phyloP scores from a whole-genome alignment of 2,113 vertebrate genomes.

The Syngnathus typhle region DNA sequence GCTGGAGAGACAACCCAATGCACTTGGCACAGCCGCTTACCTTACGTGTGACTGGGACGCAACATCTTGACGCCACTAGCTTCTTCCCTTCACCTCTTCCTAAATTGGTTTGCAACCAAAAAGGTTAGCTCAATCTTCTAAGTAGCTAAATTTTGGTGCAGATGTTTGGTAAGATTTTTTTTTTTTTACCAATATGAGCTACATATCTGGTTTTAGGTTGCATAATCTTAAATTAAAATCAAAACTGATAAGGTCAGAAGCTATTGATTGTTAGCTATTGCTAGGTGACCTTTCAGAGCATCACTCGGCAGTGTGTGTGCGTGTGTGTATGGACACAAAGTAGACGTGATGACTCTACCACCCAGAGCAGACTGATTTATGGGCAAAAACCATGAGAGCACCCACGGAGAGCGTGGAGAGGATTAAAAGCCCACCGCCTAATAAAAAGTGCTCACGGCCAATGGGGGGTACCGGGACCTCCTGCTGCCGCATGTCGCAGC shows the following conservation, averaged over 20 bases:
- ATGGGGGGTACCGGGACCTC: constrained; percentile 58
- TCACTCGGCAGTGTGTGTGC: constrained; percentile 57
- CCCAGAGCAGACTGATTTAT: constrained; percentile 75
- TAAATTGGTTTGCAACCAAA: too few species aligned
- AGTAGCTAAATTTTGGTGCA: too few species aligned
- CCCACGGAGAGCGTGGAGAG: constrained; percentile 71
- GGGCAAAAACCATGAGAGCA: constrained; percentile 69
- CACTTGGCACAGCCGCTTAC: constrained; percentile 16
- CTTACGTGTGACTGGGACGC: background rate
- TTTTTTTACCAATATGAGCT: background rate
- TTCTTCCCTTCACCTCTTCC: constrained; percentile 20
- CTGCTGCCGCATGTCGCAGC: constrained; percentile 42
- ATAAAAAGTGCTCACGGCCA: constrained; percentile 60
- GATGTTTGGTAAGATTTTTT: too few species aligned
- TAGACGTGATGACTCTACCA: constrained; percentile 75
- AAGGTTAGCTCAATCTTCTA: too few species aligned
- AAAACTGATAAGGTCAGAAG: background rate
- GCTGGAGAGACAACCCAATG: constrained; percentile 44
- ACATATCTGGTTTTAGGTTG: background rate
- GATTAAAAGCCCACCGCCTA: constrained; percentile 66
- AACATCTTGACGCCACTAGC: background rate
- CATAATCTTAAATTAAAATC: background rate
- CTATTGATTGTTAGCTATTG: constrained; percentile 6
- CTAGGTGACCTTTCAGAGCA: constrained; percentile 39
- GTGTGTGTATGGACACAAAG: constrained; percentile 53